A percentile compares a stretch with the other conserved stretches of the same genome.
phyloP scores from a whole-genome alignment of 2,888 invertebrate genomes.

The Polietes domitor region DNA sequence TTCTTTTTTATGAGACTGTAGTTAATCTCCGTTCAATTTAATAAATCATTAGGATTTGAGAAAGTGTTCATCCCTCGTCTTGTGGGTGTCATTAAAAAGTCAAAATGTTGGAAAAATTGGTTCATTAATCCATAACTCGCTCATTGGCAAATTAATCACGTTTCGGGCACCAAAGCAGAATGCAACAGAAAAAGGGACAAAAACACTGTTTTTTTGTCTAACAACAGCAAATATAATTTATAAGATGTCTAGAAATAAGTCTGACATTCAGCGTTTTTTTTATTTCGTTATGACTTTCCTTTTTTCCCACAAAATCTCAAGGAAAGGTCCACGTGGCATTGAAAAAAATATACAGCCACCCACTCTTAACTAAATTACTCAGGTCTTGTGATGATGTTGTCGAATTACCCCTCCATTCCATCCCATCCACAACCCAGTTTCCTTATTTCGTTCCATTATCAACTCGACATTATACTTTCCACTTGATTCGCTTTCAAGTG shows the following conservation, averaged over 20 bases:
- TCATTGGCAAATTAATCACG: conserved; percentile 18
- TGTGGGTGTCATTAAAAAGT: background rate
- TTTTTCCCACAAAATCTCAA: background rate
- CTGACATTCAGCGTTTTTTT: too few relatives aligned
- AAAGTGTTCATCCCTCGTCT: background rate
- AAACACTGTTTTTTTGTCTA: too few relatives aligned
- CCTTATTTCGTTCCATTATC: background rate
- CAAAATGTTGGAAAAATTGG: background rate
- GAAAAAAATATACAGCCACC: background rate
- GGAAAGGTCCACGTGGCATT: background rate
- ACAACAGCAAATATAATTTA: too few relatives aligned
- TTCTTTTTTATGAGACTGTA: too few relatives aligned
- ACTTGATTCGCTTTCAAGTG: conserved; percentile 18
- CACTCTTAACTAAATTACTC: background rate
- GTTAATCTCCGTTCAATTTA: background rate
- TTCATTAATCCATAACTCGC: background rate
- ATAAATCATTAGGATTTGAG: background rate
- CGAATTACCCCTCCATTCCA: background rate
- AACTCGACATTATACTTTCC: background rate
- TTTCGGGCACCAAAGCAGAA: background rate
- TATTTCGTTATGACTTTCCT: too few relatives aligned
- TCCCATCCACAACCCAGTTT: background rate
- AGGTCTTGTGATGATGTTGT: too few relatives aligned
- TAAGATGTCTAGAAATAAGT: too few relatives aligned
- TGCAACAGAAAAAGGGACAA: background rate